A percentile compares a stretch with the other conserved stretches of the same genome.
Conservation (phyloP, 2,888 invertebrate species). For the Caenorhabditis afra region DNA sequence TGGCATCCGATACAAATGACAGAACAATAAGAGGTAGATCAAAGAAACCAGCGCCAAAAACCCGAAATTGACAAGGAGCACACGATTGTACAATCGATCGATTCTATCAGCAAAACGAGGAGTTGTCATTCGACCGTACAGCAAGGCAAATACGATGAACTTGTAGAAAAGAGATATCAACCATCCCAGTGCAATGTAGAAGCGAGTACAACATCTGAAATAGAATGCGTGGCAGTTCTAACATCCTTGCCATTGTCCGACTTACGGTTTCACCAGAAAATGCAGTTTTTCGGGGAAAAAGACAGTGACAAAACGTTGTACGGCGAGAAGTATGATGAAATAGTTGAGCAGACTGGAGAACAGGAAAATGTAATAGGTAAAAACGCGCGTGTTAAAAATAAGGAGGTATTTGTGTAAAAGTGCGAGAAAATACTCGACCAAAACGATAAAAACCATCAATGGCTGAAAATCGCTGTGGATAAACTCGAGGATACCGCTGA, state of each 20-base stretch:
- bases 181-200: slow-evolving; percentile 1
- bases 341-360: slow-evolving; percentile 1
- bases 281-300: slow-evolving; percentile 15
- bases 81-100: background rate
- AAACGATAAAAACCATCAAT: too few relatives aligned
- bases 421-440: too few relatives aligned
- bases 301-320: slow-evolving; percentile 14
- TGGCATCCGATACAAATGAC: slow-evolving; percentile 1
- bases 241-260: too few relatives aligned
- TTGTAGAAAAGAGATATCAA: background rate
- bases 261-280: slow-evolving; percentile 17
- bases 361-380: background rate
- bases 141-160: background rate
- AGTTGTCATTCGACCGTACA: background rate
- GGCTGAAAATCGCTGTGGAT: too few relatives aligned
- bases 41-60: background rate
- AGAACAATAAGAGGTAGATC: slow-evolving; percentile 16
- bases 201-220: slow-evolving; percentile 5
- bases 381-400: background rate
- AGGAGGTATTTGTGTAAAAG: background rate
- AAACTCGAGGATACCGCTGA: too few relatives aligned
- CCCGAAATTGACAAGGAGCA: background rate
- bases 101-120: background rate
- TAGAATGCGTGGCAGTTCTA: background rate
- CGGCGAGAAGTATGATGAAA: slow-evolving; percentile 20